phyloP scores from a whole-genome alignment of 2,888 invertebrate species.

The Thera obeliscata region DNA sequence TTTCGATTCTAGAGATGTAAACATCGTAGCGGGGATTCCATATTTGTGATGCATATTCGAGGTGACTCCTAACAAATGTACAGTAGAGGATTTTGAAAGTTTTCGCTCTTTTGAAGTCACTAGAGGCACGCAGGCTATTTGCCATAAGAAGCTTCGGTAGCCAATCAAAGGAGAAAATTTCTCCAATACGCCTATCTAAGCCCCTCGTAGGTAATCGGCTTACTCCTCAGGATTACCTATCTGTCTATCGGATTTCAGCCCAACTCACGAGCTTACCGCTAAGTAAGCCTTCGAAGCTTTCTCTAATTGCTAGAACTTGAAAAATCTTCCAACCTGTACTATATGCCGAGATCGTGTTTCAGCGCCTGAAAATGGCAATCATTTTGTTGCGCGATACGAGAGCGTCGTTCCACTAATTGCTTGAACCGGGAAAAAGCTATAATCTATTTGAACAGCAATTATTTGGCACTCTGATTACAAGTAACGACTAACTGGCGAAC shows the following conservation, averaged over 20 bases:
- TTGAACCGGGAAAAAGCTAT: constrained; percentile 4
- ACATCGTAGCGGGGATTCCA: too few relatives aligned
- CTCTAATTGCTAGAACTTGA: background rate
- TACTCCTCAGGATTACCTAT: background rate
- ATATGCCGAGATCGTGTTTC: background rate
- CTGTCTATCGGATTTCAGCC: background rate
- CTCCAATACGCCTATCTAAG: background rate
- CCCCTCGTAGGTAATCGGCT: constrained; percentile 13
- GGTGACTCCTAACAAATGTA: too few relatives aligned
- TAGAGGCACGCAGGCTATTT: background rate
- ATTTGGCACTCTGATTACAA: constrained; percentile 3
- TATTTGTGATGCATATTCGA: too few relatives aligned
- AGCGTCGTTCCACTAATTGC: background rate
- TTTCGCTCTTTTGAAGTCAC: too few relatives aligned
- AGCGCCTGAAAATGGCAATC: background rate
- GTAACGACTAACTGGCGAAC: background rate
- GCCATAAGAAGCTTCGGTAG: background rate
- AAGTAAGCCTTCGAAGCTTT: background rate
- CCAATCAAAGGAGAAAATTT: constrained; percentile 7
- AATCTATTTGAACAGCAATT: constrained; percentile 5
- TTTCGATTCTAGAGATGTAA: too few relatives aligned
- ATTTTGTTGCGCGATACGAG: background rate
- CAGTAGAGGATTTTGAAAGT: too few relatives aligned
- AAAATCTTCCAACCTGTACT: background rate
- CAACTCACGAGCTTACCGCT: background rate